Evolutionary conservation across 2,113 vertebrate species (phyloP), one percentile per base, ranked within the genome.

Genomic region (Periophthalmodon schlosseri): DNA sequence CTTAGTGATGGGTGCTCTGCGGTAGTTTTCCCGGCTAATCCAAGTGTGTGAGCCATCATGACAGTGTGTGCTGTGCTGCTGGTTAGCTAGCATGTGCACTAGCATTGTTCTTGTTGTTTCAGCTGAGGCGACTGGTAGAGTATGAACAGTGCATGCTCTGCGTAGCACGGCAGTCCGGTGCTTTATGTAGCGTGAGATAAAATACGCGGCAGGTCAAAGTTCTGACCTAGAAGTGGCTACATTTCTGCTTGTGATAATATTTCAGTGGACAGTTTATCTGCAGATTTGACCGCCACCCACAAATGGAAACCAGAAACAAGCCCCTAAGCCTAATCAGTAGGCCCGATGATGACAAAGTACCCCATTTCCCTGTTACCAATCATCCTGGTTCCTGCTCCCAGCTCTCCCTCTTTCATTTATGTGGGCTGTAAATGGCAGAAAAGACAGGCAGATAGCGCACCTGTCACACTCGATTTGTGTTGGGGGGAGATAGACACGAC

Each of bases 391-490:
- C 81, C 74, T 61, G 69, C 81, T 75, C 61, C 68, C 9, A 69
- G 84, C 80, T 0, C 83, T 87, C 89, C 91, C 82, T 85, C 81
- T 84, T 92, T 95, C 79, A 83, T 81, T 86, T 91, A 83, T 90
- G 84, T 93, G 85, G 79, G 90, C 93, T 95, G 91, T 91, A 93
- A 93, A 93, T 91, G 91, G 93, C 88, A 94, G 92, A 86, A 84
- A 93, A 92, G 92, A 94, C 89, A 91, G 90, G 83, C 85, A 94
- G 90, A 95, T 93, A 94, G 94, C 90, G 90, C 90, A 94, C 91
- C 94, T 95, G 94, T 94, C 90, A 14, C 91, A 94, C 91, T 94
- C 86, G 88, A 93, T 96, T 92, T 95, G 93, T 88, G 82, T 94
- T 91, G 90, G 76, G 87, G 90, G 80, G 90, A 94, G 84, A 88